Conservation (phyloP, 2,888 invertebrate species). For the Iphiclides podalirius region DNA sequence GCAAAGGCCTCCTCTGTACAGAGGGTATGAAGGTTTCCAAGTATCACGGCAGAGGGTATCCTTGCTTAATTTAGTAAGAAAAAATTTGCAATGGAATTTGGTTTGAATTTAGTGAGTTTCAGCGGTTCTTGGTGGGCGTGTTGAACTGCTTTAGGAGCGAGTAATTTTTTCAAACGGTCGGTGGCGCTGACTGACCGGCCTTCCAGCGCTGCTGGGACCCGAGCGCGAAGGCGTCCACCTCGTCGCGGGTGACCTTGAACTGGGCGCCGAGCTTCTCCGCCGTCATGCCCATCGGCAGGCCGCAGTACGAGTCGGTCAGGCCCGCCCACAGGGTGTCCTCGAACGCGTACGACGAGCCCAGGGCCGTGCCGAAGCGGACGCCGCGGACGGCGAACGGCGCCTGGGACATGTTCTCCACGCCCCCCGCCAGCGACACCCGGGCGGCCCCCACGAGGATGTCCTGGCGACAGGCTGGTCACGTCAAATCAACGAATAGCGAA, state of each 20-base stretch:
- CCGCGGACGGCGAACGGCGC: slow-evolving; percentile 92
- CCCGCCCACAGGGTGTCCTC: slow-evolving; percentile 94
- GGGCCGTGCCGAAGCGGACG: slow-evolving; percentile 91
- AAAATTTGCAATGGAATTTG: too few relatives aligned
- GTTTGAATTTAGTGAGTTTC: too few relatives aligned
- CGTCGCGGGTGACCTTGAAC: slow-evolving; percentile 88
- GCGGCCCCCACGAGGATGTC: slow-evolving; percentile 93
- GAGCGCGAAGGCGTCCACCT: slow-evolving; percentile 92
- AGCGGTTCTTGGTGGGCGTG: too few relatives aligned
- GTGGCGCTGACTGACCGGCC: slow-evolving; percentile 84
- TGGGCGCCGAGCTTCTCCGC: slow-evolving; percentile 94
- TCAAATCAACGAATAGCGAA: too few relatives aligned
- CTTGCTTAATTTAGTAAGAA: too few relatives aligned
- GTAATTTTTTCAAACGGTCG: too few relatives aligned
- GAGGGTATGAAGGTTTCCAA: too few relatives aligned
- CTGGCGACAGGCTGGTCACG: slow-evolving; percentile 63
- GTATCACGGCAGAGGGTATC: too few relatives aligned
- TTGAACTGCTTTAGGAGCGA: too few relatives aligned
- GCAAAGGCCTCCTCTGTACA: too few relatives aligned
- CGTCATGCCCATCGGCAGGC: slow-evolving; percentile 97
- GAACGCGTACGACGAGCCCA: slow-evolving; percentile 87
- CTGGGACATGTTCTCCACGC: slow-evolving; percentile 97
- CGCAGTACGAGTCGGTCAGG: slow-evolving; percentile 92
- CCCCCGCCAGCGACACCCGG: slow-evolving; percentile 93
- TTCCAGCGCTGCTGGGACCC: slow-evolving; percentile 94